A percentile compares a stretch with the other conserved stretches of the same genome.
These are phyloP conservation scores for Teinopalpus imperialis DNA, from an alignment of 2,888 invertebrate species.

Conservation along the genomic window DNA sequence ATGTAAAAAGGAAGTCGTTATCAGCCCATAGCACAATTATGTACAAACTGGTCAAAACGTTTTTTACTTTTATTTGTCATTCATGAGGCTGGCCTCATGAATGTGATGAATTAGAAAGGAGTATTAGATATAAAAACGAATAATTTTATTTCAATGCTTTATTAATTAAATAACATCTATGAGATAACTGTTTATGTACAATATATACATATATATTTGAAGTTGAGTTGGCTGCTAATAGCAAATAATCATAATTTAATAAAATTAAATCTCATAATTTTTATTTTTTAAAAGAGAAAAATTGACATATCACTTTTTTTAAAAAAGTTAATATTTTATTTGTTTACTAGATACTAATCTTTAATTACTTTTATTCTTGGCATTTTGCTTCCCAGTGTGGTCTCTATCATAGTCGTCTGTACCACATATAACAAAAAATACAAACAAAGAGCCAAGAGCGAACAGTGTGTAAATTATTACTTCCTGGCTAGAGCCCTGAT, in stretches of 20 bases:
- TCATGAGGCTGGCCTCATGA: too few species aligned
- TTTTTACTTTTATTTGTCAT: too few species aligned
- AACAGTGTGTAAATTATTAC: slow-evolving; percentile 44
- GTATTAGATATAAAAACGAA: slow-evolving; percentile 24
- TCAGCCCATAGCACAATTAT: too few species aligned
- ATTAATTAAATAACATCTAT: slow-evolving; percentile 17
- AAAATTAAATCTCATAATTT: slow-evolving; percentile 26
- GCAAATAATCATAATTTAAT: slow-evolving; percentile 30
- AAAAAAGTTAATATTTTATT: too few species aligned
- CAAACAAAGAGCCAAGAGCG: slow-evolving; percentile 42
- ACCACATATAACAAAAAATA: slow-evolving; percentile 46
- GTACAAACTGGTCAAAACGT: too few species aligned
- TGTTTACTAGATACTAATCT: slow-evolving; percentile 21
- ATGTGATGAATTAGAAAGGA: too few species aligned
- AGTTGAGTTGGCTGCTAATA: slow-evolving; percentile 32
- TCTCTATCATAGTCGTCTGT: slow-evolving; percentile 53
- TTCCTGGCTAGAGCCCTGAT: slow-evolving; percentile 43
- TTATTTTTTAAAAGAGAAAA: slow-evolving; percentile 15
- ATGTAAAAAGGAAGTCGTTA: too few species aligned
- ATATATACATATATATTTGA: slow-evolving; percentile 44
- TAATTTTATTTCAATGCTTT: slow-evolving; percentile 27
- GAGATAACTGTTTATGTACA: slow-evolving; percentile 45
- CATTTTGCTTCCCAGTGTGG: slow-evolving; percentile 18
- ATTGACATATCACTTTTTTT: too few species aligned
- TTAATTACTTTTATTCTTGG: too few species aligned